phyloP scores from a whole-genome alignment of 2,797 vertebrate species.

The Protonibea diacanthus region DNA sequence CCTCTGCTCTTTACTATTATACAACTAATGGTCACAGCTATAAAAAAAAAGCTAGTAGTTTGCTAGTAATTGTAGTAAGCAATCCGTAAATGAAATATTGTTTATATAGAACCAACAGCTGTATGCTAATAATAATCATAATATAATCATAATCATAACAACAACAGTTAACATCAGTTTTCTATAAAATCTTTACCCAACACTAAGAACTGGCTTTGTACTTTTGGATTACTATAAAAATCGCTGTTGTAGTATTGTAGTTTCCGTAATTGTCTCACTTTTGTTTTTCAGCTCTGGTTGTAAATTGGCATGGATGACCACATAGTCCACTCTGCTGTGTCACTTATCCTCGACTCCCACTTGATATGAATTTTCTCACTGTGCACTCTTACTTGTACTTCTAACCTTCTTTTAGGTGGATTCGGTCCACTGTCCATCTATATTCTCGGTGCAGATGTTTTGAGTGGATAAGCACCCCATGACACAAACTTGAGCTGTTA shows the following conservation, averaged over 20 bases:
- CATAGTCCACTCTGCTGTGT: background rate
- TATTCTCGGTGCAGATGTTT: background rate
- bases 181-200: background rate
- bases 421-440: background rate
- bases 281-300: background rate
- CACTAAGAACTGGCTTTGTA: background rate
- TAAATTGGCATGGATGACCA: background rate
- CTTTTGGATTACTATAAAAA: background rate
- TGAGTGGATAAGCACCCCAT: conserved; percentile 15
- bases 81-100: background rate
- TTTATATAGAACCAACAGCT: background rate
- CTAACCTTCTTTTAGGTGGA: background rate
- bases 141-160: no score
- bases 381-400: background rate
- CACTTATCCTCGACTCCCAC: background rate
- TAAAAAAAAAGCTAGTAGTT: background rate
- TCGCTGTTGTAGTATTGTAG: no score
- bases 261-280: background rate
- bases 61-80: no score
- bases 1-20: background rate
- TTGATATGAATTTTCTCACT: background rate
- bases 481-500: conserved; percentile 4
- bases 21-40: background rate
- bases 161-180: no score
- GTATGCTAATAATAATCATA: background rate